Percentiles rank a stretch among this genome's conserved stretches.
phyloP scores from a whole-genome alignment of 1,140 invertebrate genomes.

The Agraylea sexmaculata region DNA sequence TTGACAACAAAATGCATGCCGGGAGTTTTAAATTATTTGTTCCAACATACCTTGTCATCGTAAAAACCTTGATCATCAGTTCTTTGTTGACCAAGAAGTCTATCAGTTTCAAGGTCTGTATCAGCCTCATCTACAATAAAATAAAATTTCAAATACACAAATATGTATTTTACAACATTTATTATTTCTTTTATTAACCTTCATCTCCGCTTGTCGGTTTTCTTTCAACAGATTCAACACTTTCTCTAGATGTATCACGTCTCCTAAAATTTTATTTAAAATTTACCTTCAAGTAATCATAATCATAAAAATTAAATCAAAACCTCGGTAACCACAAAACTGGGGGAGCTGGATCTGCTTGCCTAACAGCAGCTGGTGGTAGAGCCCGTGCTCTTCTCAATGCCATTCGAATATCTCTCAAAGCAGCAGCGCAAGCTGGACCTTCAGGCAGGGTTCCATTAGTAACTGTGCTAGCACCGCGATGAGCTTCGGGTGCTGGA shows the following conservation, averaged over 20 bases:
- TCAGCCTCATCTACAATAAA: slow-evolving; percentile 60
- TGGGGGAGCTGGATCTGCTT: slow-evolving; percentile 29
- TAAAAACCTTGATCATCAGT: slow-evolving; percentile 85
- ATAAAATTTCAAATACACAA: slow-evolving; percentile 3
- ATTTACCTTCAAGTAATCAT: no score
- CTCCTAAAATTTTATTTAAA: no score
- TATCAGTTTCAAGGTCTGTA: slow-evolving; percentile 80
- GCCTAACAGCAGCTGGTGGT: slow-evolving; percentile 10
- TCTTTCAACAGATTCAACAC: slow-evolving; percentile 36
- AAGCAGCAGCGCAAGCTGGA: slow-evolving; percentile 46
- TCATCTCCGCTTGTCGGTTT: slow-evolving; percentile 37
- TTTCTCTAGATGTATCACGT: slow-evolving; percentile 37
- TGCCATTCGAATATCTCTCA: slow-evolving; percentile 64
- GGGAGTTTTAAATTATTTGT: no score
- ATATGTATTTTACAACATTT: background rate
- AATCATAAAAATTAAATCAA: no score
- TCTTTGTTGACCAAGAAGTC: slow-evolving; percentile 75
- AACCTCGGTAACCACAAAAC: slow-evolving; percentile 58
- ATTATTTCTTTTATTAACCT: slow-evolving; percentile 24
- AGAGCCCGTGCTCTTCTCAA: slow-evolving; percentile 20
- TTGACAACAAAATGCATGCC: no score
- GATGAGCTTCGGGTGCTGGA: slow-evolving; percentile 50
- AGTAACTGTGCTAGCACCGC: slow-evolving; percentile 31
- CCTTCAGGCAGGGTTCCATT: slow-evolving; percentile 30
- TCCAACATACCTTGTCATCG: slow-evolving; percentile 65